Evolutionary conservation across 2,113 vertebrate species (phyloP).

Genomic region (Siniperca chuatsi): DNA sequence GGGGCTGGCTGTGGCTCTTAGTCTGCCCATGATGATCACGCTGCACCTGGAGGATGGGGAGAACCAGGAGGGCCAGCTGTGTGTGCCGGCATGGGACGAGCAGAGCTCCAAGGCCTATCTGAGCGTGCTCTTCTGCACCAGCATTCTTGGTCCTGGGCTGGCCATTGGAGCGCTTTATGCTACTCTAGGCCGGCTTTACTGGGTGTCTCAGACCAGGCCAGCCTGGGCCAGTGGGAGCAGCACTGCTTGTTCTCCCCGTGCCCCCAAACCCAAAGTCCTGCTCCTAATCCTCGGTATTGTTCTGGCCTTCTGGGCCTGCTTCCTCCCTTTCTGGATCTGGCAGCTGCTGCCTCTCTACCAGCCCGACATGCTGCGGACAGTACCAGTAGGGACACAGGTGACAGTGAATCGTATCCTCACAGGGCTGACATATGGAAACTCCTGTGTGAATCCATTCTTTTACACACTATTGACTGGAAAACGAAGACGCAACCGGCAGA

Average conservation of each 20-base stretch:
- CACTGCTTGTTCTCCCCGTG: slow-evolving; percentile 75
- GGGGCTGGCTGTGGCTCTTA: slow-evolving; percentile 86
- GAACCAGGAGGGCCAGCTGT: slow-evolving; percentile 83
- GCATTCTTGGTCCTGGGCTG: slow-evolving; percentile 88
- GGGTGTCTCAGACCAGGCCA: slow-evolving; percentile 86
- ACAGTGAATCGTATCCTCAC: slow-evolving; percentile 89
- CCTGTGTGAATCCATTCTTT: slow-evolving; percentile 89
- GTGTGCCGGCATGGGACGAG: slow-evolving; percentile 88
- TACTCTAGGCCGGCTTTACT: slow-evolving; percentile 86
- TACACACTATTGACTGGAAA: slow-evolving; percentile 88
- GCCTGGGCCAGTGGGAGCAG: slow-evolving; percentile 80
- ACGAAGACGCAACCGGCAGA: slow-evolving; percentile 70
- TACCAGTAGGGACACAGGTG: slow-evolving; percentile 86
- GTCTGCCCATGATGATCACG: slow-evolving; percentile 90
- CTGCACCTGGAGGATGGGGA: slow-evolving; percentile 87
- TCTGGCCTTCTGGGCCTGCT: slow-evolving; percentile 89
- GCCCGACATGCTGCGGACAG: slow-evolving; percentile 81
- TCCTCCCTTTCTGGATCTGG: slow-evolving; percentile 91
- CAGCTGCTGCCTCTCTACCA: slow-evolving; percentile 88
- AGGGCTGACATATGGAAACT: slow-evolving; percentile 89
- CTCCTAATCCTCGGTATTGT: slow-evolving; percentile 88
- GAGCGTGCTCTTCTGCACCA: slow-evolving; percentile 88
- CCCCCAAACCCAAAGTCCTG: slow-evolving; percentile 88
- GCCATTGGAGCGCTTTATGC: slow-evolving; percentile 87
- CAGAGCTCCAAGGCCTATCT: slow-evolving; percentile 87